Conservation (phyloP, 2,113 vertebrate genomes). For the Mustela lutreola region DNA sequence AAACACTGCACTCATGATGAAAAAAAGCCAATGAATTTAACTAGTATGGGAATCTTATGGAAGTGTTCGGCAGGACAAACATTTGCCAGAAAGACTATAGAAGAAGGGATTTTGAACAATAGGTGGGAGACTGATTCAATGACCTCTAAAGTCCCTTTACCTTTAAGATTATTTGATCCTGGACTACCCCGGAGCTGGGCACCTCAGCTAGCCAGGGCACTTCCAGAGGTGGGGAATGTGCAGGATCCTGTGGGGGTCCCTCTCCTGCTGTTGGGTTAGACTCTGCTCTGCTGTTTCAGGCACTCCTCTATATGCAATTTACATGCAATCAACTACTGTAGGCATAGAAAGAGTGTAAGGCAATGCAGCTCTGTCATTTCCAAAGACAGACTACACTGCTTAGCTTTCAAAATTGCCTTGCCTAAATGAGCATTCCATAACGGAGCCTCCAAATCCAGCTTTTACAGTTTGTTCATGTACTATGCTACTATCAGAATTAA, state of each 20-base stretch:
- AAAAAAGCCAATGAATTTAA: slow-evolving; percentile 1
- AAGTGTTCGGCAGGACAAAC: neutral
- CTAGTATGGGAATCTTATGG: neutral
- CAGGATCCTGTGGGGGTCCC: neutral
- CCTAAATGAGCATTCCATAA: slow-evolving; percentile 68
- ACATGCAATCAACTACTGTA: slow-evolving; percentile 31
- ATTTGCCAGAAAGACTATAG: neutral
- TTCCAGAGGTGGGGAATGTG: neutral
- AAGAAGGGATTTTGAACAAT: slow-evolving; percentile 26
- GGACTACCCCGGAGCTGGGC: neutral
- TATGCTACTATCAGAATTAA: slow-evolving; percentile 72
- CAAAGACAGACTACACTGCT: slow-evolving; percentile 69
- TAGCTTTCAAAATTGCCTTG: slow-evolving; percentile 77
- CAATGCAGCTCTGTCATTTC: slow-evolving; percentile 67
- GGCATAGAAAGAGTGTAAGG: slow-evolving; percentile 5
- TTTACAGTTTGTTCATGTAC: slow-evolving; percentile 56
- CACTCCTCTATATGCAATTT: slow-evolving; percentile 18
- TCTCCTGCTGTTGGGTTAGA: neutral
- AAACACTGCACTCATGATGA: neutral
- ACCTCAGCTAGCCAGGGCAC: neutral
- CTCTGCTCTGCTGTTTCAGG: neutral
- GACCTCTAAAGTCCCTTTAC: neutral
- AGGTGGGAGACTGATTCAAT: neutral
- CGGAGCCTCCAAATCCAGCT: slow-evolving; percentile 59
- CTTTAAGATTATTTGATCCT: neutral